Conservation (phyloP, 2,888 invertebrate species). For the Pharmacophagus antenor region DNA sequence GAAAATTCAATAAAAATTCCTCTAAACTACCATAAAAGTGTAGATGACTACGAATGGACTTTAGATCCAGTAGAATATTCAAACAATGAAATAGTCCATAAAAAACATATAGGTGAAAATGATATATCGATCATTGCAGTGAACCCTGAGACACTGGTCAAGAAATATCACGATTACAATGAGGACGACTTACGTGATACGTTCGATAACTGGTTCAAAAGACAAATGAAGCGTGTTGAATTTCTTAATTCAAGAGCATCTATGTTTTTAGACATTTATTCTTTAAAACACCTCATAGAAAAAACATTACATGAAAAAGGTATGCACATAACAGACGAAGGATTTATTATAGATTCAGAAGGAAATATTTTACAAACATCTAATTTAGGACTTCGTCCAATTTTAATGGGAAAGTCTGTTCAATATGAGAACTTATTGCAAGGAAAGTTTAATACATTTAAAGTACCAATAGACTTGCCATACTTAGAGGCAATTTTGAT, state of each 20-base stretch:
- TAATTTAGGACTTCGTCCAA: conserved; percentile 50
- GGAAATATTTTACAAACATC: conserved; percentile 42
- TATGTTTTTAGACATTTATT: conserved; percentile 36
- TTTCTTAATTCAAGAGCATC: conserved; percentile 33
- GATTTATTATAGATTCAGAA: conserved; percentile 41
- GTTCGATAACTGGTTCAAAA: conserved; percentile 49
- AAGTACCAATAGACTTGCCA: conserved; percentile 36
- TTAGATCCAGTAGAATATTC: conserved; percentile 2
- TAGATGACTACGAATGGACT: neutral
- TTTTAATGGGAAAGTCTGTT: conserved; percentile 50
- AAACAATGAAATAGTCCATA: conserved; percentile 1
- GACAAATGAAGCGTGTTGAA: conserved; percentile 43
- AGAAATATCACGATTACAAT: conserved; percentile 2
- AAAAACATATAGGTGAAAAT: neutral
- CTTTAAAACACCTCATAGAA: conserved; percentile 42
- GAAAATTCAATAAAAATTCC: neutral
- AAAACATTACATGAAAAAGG: conserved; percentile 46
- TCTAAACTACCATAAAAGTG: neutral
- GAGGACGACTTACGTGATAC: conserved; percentile 29
- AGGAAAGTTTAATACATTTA: conserved; percentile 31
- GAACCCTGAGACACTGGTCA: conserved; percentile 12
- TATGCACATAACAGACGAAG: conserved; percentile 42
- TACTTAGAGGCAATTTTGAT: conserved; percentile 53
- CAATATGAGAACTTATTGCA: conserved; percentile 37
- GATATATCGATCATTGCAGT: conserved; percentile 9